Evolutionary conservation across 2,888 invertebrate genomes (phyloP).

Genomic region (Torymus aiolomorphi): DNA sequence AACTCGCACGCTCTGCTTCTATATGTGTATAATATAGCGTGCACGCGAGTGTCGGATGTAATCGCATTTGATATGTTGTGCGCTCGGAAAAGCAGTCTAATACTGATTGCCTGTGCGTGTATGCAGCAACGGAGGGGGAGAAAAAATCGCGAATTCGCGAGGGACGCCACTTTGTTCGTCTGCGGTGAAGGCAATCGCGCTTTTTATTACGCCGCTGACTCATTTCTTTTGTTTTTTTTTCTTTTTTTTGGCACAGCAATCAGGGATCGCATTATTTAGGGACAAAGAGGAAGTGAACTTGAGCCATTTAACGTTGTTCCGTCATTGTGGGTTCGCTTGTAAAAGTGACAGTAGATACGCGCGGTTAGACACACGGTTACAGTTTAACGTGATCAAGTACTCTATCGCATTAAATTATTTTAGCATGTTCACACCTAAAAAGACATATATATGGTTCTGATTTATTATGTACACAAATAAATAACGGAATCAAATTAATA

Average conservation of each 20-base stretch:
- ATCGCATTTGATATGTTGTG: neutral
- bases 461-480: too few species aligned
- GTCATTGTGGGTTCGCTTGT: constrained; percentile 1
- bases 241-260: too few species aligned
- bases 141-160: neutral
- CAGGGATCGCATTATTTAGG: constrained; percentile 1
- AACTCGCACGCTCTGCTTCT: neutral
- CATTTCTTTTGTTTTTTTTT: constrained; percentile 32
- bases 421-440: too few species aligned
- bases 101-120: neutral
- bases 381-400: too few species aligned
- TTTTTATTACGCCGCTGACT: constrained; percentile 18
- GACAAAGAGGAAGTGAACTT: constrained; percentile 41
- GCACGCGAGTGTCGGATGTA: neutral
- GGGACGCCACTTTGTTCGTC: constrained; percentile 6
- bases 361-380: too few species aligned
- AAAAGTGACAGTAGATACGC: neutral
- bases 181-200: constrained; percentile 7
- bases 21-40: neutral
- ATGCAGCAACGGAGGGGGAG: neutral
- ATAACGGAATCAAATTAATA: too few species aligned
- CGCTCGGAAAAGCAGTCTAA: constrained; percentile 27
- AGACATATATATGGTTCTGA: too few species aligned
- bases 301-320: constrained; percentile 27
- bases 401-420: too few species aligned